Base-by-base conservation (phyloP, 1,140 invertebrate genomes). In the Euschistus heros region DNA sequence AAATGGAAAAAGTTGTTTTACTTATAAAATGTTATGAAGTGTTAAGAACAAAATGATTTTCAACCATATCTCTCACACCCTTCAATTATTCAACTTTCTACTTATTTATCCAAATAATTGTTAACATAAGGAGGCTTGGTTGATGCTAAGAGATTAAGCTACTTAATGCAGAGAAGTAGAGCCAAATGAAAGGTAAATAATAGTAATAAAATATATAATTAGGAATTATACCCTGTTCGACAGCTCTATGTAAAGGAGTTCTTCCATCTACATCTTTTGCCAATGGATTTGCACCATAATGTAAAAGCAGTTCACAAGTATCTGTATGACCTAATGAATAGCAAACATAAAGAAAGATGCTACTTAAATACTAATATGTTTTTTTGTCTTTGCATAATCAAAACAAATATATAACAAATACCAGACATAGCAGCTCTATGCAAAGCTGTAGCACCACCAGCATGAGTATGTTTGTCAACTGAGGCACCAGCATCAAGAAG, bases 391-490 rank as follows among this genome's bases (percentile, higher is more conserved):
- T n/a, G n/a, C n/a, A n/a, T 15, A 54, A 54, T 54, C 15, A 54
- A 13, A 4, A 7, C 15, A 37, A 10, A 6, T 2, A 37, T 10
- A 37, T 10, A 37, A 10, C 6, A 54, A 26, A 78, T 80, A 81
- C 85, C 85, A 77, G 83, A 81, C 64, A 80, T 81, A 62, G 88
- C 84, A 68, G 92, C 91, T 75, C 91, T 82, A 70, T 93, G 91
- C 54, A 96, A 75, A 2, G 92, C 77, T 54, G 91, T 92, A 26
- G 86, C 86, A 62, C 77, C 77, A 3, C 87, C 88, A 68, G 81
- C 82, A 67, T 78, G 79, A 6, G 92, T 94, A 55, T 77, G 73
- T n/a, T 81, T 81, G 79, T 94, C 84, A 15, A 89, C 79, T 72
- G 81, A 74, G 24, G 87, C 91, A 27, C 87, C 86, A 70, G 82